Evolutionary conservation across 2,797 vertebrate species (phyloP).

Genomic region (Myotis myotis): DNA sequence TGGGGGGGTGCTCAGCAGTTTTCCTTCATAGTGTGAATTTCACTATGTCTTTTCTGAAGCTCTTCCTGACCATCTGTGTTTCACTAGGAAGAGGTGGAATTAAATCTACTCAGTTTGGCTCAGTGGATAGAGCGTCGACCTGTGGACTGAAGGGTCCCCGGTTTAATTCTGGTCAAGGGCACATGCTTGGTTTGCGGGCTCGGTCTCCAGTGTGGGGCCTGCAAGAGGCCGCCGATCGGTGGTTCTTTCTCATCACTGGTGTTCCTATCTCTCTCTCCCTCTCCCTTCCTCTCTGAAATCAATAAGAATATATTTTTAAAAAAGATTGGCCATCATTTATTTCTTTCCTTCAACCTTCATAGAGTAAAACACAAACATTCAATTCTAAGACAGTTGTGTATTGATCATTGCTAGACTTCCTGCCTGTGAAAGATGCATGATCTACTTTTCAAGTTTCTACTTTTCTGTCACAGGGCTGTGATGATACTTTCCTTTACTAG

Average conservation of each 20-base stretch:
- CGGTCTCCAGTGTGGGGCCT: too few relatives aligned
- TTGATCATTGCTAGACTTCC: neutral
- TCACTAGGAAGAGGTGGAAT: neutral
- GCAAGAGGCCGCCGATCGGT: too few relatives aligned
- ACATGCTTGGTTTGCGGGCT: too few relatives aligned
- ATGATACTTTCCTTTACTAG: neutral
- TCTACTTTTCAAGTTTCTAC: neutral
- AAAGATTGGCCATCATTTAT: neutral
- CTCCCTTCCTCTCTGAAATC: too few relatives aligned
- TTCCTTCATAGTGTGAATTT: neutral
- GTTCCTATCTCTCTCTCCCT: too few relatives aligned
- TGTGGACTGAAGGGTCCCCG: too few relatives aligned
- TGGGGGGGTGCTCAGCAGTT: neutral
- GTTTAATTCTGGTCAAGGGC: too few relatives aligned
- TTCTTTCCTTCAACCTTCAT: neutral
- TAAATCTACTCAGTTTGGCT: neutral
- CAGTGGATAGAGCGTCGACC: too few relatives aligned
- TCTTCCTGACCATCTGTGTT: neutral
- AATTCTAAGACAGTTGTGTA: neutral
- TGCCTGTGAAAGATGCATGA: neutral
- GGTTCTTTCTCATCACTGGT: too few relatives aligned
- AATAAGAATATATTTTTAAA: too few relatives aligned
- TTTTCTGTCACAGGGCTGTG: neutral
- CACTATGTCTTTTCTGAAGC: neutral
- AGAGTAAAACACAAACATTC: neutral